Evolutionary conservation across 2,888 invertebrate genomes (phyloP).

Genomic region (Gymnocheta viridis): DNA sequence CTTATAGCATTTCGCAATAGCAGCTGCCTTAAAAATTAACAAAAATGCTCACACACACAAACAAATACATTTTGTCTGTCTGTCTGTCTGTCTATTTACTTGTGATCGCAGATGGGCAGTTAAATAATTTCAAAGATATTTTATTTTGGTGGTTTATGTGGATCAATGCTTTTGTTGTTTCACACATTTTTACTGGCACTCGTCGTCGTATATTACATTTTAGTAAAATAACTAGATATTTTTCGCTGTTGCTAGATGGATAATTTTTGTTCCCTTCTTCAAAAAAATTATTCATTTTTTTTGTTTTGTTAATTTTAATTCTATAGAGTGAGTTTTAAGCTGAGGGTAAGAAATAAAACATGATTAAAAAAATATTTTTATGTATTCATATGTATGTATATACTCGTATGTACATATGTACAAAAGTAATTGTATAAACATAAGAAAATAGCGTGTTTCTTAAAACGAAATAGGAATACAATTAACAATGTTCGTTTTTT

Average conservation of each 20-base stretch:
- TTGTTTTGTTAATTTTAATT: slow-evolving; percentile 38
- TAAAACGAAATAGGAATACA: slow-evolving; percentile 55
- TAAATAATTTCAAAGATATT: neutral
- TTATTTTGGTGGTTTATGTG: slow-evolving; percentile 48
- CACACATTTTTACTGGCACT: slow-evolving; percentile 37
- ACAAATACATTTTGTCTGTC: neutral
- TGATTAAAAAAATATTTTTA: slow-evolving; percentile 20
- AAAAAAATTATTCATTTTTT: neutral
- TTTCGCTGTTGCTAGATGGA: slow-evolving; percentile 56
- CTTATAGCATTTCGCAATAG: slow-evolving; percentile 40
- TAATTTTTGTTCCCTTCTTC: slow-evolving; percentile 43
- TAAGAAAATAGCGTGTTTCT: slow-evolving; percentile 64
- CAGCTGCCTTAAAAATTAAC: slow-evolving; percentile 50
- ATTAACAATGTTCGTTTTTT: slow-evolving; percentile 44
- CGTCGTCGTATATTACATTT: neutral
- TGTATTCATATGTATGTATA: neutral
- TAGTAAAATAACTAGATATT: slow-evolving; percentile 54
- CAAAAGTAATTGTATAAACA: slow-evolving; percentile 3
- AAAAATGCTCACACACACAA: neutral
- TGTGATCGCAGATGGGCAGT: slow-evolving; percentile 58
- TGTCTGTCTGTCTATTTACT: slow-evolving; percentile 9
- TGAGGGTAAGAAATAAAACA: slow-evolving; percentile 52
- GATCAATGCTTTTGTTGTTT: slow-evolving; percentile 56
- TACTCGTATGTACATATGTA: neutral
- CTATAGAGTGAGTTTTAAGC: slow-evolving; percentile 39